Percentiles rank a stretch among this genome's conserved stretches.
Conservation (phyloP, 1,140 invertebrate genomes). For the Drosophila littoralis region DNA sequence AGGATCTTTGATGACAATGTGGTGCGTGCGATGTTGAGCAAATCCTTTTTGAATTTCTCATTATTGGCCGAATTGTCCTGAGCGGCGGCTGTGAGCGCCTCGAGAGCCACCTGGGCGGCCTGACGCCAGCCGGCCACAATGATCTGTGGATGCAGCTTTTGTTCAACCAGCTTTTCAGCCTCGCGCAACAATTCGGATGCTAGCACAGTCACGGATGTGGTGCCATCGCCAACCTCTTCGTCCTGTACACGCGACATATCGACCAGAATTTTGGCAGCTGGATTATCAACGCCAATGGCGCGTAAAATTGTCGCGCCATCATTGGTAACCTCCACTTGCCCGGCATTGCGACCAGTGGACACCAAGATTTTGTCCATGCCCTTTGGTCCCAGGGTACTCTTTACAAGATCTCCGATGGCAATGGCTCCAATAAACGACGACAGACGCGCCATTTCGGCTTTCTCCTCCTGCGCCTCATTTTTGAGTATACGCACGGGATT, state of each 20-base stretch:
- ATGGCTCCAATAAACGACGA: conserved; percentile 99
- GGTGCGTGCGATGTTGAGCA: conserved; percentile 98
- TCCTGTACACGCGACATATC: conserved; percentile 99
- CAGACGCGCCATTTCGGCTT: conserved; percentile 96
- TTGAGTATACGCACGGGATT: conserved; percentile 98
- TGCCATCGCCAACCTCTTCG: conserved; percentile 99
- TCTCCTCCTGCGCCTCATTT: conserved; percentile 98
- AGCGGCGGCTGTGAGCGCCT: conserved; percentile 91
- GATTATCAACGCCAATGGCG: conserved; percentile 98
- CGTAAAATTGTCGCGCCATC: conserved; percentile 99
- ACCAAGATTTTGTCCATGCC: conserved; percentile 99
- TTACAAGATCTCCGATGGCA: conserved; percentile 99
- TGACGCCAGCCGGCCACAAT: conserved; percentile 98
- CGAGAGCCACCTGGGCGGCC: conserved; percentile 92
- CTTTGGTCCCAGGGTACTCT: conserved; percentile 99
- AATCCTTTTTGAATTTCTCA: conserved; percentile 93
- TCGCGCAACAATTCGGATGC: conserved; percentile 97
- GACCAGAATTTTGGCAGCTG: conserved; percentile 99
- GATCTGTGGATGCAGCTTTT: conserved; percentile 99
- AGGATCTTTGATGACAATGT: conserved; percentile 99
- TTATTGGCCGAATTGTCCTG: conserved; percentile 93
- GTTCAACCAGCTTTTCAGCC: conserved; percentile 96
- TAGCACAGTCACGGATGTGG: conserved; percentile 98
- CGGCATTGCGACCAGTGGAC: conserved; percentile 91
- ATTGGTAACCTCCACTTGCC: conserved; percentile 97